Conservation (phyloP, 2,797 vertebrate genomes). For the Danio jaintianensis region DNA sequence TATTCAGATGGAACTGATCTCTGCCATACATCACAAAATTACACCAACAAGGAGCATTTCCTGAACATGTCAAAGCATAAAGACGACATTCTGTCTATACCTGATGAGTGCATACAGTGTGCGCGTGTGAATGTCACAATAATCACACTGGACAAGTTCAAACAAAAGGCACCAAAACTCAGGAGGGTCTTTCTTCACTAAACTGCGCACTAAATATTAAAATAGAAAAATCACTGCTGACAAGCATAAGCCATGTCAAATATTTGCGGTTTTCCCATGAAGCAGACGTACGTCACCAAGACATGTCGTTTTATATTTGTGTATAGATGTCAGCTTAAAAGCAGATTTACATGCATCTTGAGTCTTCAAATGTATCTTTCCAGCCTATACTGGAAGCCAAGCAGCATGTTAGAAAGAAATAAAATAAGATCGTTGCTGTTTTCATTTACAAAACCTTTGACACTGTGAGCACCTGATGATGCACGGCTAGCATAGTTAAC, state of each 20-base stretch:
- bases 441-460: not conserved
- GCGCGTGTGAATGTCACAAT: constrained; percentile 77
- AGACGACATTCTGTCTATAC: constrained; percentile 60
- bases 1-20: constrained; percentile 60
- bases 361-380: not conserved
- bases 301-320: not conserved
- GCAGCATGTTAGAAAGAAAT: not conserved
- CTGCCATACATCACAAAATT: constrained; percentile 57
- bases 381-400: not conserved
- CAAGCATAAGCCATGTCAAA: constrained; percentile 53
- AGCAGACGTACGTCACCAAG: constrained; percentile 1
- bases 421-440: not conserved
- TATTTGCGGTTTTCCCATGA: not conserved
- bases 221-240: constrained; percentile 59
- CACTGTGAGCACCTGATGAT: not conserved
- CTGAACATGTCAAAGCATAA: constrained; percentile 66
- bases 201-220: constrained; percentile 52
- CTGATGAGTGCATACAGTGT: constrained; percentile 70
- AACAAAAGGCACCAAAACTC: constrained; percentile 73
- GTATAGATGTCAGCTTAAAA: not conserved
- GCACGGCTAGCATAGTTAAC: not conserved
- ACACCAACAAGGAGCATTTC: constrained; percentile 67
- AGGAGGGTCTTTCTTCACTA: constrained; percentile 57
- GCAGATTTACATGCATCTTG: not conserved
- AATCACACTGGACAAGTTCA: constrained; percentile 69